Conservation (phyloP, 2,797 vertebrate species). For the Pangasius krempfi region DNA sequence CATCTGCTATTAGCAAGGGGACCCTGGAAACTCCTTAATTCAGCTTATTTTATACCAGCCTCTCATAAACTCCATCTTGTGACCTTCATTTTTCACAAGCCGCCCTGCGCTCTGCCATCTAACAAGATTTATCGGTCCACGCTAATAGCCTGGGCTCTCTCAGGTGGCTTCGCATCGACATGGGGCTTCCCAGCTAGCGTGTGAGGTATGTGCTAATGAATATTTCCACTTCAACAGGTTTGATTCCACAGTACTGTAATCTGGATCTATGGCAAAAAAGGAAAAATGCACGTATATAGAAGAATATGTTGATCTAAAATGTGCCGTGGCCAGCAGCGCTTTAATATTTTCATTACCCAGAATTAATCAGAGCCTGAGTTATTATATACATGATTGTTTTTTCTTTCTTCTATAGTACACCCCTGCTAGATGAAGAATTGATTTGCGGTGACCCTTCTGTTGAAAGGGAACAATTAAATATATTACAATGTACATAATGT, state of each 20-base stretch:
- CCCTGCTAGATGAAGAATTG: neutral
- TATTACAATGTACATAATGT: too few species aligned
- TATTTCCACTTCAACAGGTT: conserved; percentile 57
- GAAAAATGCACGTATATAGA: neutral
- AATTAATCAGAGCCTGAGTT: neutral
- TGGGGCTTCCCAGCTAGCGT: conserved; percentile 53
- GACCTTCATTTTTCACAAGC: conserved; percentile 80
- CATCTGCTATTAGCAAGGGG: conserved; percentile 65
- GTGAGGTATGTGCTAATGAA: conserved; percentile 67
- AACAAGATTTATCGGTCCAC: conserved; percentile 81
- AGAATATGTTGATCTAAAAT: neutral
- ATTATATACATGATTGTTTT: neutral
- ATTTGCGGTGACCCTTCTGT: neutral
- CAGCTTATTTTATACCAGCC: conserved; percentile 73
- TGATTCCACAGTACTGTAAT: conserved; percentile 27
- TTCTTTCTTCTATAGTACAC: neutral
- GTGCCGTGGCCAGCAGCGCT: neutral
- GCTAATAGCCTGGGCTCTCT: conserved; percentile 74
- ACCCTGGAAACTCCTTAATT: conserved; percentile 69
- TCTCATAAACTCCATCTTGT: conserved; percentile 72
- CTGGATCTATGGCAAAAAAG: neutral
- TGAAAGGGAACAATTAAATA: neutral
- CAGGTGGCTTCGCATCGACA: conserved; percentile 59
- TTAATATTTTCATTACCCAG: neutral
- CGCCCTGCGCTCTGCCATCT: conserved; percentile 63